These are phyloP conservation scores for Nixonia krombeini DNA, from an alignment of 1,140 invertebrate species.

Conservation along the genomic window DNA sequence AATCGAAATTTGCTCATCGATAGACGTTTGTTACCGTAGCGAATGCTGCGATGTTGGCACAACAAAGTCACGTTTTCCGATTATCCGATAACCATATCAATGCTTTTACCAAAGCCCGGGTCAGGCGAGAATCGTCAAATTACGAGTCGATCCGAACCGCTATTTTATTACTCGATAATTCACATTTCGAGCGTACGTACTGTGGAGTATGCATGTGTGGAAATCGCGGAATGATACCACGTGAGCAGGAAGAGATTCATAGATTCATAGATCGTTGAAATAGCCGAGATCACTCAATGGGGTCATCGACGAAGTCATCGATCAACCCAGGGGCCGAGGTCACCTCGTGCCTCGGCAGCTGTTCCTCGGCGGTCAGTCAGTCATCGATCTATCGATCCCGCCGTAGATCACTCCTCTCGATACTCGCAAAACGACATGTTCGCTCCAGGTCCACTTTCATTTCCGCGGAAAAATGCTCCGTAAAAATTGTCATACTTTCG, in stretches of 20 bases:
- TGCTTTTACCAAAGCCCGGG: too few relatives aligned
- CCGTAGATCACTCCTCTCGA: constrained; percentile 57
- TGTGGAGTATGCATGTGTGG: constrained; percentile 10
- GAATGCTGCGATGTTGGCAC: too few relatives aligned
- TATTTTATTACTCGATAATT: too few relatives aligned
- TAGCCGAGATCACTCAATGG: constrained; percentile 45
- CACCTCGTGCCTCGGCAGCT: constrained; percentile 59
- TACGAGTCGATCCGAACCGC: too few relatives aligned
- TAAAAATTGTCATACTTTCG: background rate
- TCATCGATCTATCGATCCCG: constrained; percentile 64
- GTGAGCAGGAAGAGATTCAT: constrained; percentile 36
- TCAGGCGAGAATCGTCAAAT: too few relatives aligned
- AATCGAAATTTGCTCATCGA: too few relatives aligned
- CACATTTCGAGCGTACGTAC: background rate
- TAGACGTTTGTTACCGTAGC: too few relatives aligned
- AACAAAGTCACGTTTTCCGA: too few relatives aligned
- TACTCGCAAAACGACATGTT: constrained; percentile 42
- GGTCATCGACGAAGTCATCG: constrained; percentile 65
- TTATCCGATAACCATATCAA: too few relatives aligned
- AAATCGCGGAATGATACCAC: constrained; percentile 17
- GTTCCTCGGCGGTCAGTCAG: constrained; percentile 61
- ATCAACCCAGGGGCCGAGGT: constrained; percentile 60
- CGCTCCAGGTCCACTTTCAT: constrained; percentile 15
- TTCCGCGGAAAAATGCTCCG: background rate
- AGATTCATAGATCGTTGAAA: constrained; percentile 47